Conservation (phyloP, 2,888 invertebrate species). For the Gari tellinella region DNA sequence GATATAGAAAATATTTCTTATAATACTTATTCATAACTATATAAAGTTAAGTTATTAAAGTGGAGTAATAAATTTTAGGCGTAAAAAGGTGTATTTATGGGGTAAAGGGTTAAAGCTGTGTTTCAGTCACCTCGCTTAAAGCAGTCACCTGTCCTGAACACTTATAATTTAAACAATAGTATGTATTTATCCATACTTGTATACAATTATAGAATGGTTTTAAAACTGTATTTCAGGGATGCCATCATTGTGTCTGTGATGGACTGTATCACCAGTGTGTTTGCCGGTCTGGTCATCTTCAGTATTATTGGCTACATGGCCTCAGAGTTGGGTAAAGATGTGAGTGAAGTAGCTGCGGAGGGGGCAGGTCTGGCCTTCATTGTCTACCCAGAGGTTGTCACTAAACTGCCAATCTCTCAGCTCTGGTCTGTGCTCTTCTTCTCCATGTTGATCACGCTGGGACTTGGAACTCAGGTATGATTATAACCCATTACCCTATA, state of each 20-base stretch:
- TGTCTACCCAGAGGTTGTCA: conserved; percentile 80
- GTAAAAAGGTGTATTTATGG: no score
- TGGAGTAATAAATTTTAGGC: no score
- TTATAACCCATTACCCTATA: no score
- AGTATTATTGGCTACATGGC: conserved; percentile 83
- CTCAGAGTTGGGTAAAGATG: conserved; percentile 68
- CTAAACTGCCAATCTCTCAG: conserved; percentile 79
- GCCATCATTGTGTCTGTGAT: conserved; percentile 79
- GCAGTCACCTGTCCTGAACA: no score
- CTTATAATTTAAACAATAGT: not conserved
- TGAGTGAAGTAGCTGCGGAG: conserved; percentile 78
- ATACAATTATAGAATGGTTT: not conserved
- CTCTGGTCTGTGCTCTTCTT: conserved; percentile 82
- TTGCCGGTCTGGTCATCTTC: conserved; percentile 83
- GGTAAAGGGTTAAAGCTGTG: no score
- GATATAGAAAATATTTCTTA: no score
- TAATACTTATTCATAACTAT: no score
- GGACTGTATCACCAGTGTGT: conserved; percentile 81
- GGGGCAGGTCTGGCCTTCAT: conserved; percentile 81
- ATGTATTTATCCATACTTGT: not conserved
- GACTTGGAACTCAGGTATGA: conserved; percentile 81
- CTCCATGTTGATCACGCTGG: conserved; percentile 80
- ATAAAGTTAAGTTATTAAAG: no score
- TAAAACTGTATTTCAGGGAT: conserved; percentile 70
- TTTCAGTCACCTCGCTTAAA: no score